Evolutionary conservation across 1,140 invertebrate genomes (phyloP), one percentile per base, ranked within the genome.

Genomic region (Drosophila orena): DNA sequence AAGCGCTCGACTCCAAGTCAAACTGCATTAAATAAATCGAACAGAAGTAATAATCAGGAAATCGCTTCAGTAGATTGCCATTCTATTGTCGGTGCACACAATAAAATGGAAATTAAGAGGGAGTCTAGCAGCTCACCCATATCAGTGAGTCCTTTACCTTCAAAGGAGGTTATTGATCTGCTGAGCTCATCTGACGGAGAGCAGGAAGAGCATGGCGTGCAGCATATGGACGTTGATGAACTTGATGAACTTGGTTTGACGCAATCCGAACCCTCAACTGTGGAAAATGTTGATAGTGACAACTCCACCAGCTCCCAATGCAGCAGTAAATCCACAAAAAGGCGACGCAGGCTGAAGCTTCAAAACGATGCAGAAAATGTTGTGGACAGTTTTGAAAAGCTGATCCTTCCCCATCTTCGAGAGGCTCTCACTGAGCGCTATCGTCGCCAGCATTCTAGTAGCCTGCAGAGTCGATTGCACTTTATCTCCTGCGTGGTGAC

Each of bases 401-500:
- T 89, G 1, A 73, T 92, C 2, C 44, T 92, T 10, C 86, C 91
- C 1, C 71, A 80, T 30, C 53, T 92, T 4, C 79, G 75, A 6
- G 62, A 68, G 1, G 46, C 64, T 20, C 37, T 85, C 6, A 61
- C 27, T 2, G 59, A 78, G 17, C 55, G 77, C 6, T 92, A 91
- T 66, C 62, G 64, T 4, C 57, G 40, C 7, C 84, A 70, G 35
- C 74, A 85, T 40, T 76, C 77, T 3, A 52, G 4, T 5, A 79
- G 40, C 6, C 22, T 64, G 1, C 65, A 77, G 6, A 78, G 55
- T 3, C 77, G 77, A 1, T 47, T 91, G 37, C 75, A 78, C 52
- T 91, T 91, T 30, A 91, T 91, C n/a, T 89, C 80, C 12, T 79
- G 77, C 30, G 79, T 91, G 14, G 85, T 90, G 4, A 91, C 86